Evolutionary conservation across 2,797 vertebrate genomes (phyloP).

Genomic region (Sebastiscus tertius): DNA sequence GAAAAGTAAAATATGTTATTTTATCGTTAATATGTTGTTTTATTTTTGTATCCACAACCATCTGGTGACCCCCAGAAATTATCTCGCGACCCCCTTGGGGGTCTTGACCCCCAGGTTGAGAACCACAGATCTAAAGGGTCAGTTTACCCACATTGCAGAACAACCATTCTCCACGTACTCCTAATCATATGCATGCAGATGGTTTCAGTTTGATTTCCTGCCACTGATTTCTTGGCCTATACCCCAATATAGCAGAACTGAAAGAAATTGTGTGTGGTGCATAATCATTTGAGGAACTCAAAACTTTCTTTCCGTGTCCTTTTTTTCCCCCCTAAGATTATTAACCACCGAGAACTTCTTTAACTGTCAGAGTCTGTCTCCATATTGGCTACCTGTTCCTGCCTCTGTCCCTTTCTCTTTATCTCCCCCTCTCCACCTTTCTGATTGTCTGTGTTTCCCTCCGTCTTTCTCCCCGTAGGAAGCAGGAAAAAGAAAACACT

Average conservation of each 20-base stretch:
- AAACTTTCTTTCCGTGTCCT: neutral
- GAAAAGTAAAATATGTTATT: too few relatives aligned
- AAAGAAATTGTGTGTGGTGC: neutral
- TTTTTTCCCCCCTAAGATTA: neutral
- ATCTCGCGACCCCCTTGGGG: too few relatives aligned
- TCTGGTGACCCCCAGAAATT: too few relatives aligned
- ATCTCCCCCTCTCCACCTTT: slow-evolving; percentile 28
- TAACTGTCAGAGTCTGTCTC: neutral
- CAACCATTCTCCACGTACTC: neutral
- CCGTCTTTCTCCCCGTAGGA: slow-evolving; percentile 32
- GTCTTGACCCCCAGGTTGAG: too few relatives aligned
- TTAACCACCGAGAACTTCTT: neutral
- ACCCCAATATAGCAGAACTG: neutral
- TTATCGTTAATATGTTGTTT: too few relatives aligned
- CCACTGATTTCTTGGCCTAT: neutral
- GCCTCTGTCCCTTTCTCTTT: neutral
- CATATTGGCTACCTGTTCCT: neutral
- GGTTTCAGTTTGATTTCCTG: neutral
- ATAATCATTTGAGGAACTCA: neutral
- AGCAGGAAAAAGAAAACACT: slow-evolving; percentile 12
- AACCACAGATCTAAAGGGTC: neutral
- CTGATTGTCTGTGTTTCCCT: slow-evolving; percentile 30
- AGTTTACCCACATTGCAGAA: neutral
- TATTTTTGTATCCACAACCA: too few relatives aligned
- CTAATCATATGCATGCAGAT: neutral